phyloP scores from a whole-genome alignment of 1,140 invertebrate genomes.

The Heliconius congener region DNA sequence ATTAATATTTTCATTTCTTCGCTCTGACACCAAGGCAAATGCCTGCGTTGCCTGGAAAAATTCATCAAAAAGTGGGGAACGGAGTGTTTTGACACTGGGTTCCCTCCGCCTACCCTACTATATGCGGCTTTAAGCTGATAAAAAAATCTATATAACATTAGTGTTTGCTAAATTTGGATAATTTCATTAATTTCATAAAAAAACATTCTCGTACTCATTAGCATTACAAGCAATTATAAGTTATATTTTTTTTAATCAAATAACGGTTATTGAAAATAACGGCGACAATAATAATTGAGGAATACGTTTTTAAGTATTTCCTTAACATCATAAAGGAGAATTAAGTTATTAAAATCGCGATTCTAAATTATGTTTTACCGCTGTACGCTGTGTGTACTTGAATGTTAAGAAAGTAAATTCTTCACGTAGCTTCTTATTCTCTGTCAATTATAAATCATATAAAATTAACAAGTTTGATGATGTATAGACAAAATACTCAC shows the following conservation, averaged over 20 bases:
- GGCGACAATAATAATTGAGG: not conserved
- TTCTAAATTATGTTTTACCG: not conserved
- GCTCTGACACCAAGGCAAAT: too few relatives aligned
- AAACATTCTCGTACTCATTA: too few relatives aligned
- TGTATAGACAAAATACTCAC: slow-evolving; percentile 37
- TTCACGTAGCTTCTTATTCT: not conserved
- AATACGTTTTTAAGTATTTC: not conserved
- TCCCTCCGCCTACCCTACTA: too few relatives aligned
- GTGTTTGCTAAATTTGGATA: too few relatives aligned
- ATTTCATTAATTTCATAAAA: too few relatives aligned
- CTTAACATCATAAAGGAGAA: not conserved
- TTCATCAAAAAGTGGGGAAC: too few relatives aligned
- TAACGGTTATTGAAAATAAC: not conserved
- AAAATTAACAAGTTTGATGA: slow-evolving; percentile 27
- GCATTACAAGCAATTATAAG: not conserved
- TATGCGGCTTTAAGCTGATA: too few relatives aligned
- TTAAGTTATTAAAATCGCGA: not conserved
- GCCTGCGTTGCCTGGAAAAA: too few relatives aligned
- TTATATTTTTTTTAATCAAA: not conserved
- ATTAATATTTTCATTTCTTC: too few relatives aligned
- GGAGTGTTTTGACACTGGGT: too few relatives aligned
- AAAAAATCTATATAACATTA: too few relatives aligned
- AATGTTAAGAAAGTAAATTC: slow-evolving; percentile 7
- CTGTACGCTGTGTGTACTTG: not conserved
- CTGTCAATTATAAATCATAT: slow-evolving; percentile 24